Base-by-base conservation (phyloP, 2,797 vertebrate genomes). In the Percopsis omiscomaycus region DNA sequence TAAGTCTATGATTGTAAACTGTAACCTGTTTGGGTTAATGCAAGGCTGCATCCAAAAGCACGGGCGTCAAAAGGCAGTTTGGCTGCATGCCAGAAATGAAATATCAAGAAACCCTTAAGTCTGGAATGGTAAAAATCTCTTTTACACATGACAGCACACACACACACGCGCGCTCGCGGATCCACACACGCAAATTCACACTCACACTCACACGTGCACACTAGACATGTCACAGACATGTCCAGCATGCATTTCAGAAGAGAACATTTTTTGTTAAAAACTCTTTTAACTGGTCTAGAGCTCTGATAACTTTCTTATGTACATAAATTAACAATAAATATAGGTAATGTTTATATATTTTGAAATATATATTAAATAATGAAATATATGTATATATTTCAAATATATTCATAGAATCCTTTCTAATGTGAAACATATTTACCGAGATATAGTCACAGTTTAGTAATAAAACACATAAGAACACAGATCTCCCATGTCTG, bases 321-420 rank as follows among this genome's bases (percentile, higher is more conserved):
- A 92, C 90, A 92, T 89, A 90, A 85, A 91, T 92, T 88, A 91
- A 89, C 86, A 92, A 92, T 92, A 92, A 91, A 92, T 92, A 92
- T 89, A 90, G 79, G 82, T 89, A 71, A 86, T 84, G 82, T 87
- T 85, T 90, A 88, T 90, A 91, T 90, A 89, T 89, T 85, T 86
- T 87, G 79, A 88, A 88, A 88, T 87, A 85, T 89, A 86, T 86
- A 84, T 89, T 91, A 88, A 90, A 91, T 91, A 89, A 82, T 91
- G 81, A 90, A 89, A 90, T 91, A 90, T 90, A 89, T 66, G 80
- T 84, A 90, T 91, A 91, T 90, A 90, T 90, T 89, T 92, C 87
- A 91, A 91, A 92, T 90, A 91, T 91, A 88, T 89, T 86, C 80
- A 86, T 89, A 91, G 87, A 88, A 84, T 88, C 84, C 80, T 83